Evolutionary conservation across 2,888 invertebrate species (phyloP).

Genomic region (Cyrtodaria siliqua): DNA sequence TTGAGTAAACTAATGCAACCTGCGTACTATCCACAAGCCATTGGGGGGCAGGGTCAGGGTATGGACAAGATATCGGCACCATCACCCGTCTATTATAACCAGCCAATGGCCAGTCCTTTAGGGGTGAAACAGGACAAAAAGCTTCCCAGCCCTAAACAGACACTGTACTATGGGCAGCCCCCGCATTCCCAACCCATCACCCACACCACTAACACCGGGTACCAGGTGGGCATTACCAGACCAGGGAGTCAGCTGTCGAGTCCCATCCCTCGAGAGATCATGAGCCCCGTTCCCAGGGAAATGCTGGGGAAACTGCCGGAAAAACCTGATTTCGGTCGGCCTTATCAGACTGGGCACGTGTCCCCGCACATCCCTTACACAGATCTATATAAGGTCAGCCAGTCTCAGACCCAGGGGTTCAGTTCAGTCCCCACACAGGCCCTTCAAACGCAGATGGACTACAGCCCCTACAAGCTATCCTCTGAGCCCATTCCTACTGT

Average conservation of each 20-base stretch:
- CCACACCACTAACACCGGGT: conserved; percentile 30
- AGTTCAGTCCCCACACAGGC: conserved; percentile 44
- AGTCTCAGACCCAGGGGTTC: conserved; percentile 43
- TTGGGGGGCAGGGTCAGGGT: conserved; percentile 8
- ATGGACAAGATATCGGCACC: conserved; percentile 20
- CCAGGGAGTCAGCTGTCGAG: conserved; percentile 14
- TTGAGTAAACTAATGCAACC: conserved; percentile 29
- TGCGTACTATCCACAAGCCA: conserved; percentile 29
- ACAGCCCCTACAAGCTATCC: conserved; percentile 22
- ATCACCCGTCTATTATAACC: conserved; percentile 26
- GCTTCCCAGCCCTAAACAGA: conserved; percentile 27
- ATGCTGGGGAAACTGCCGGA: conserved; percentile 17
- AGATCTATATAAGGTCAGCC: conserved; percentile 44
- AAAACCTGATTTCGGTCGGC: conserved; percentile 7
- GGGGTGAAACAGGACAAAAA: conserved; percentile 9
- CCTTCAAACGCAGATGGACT: conserved; percentile 37
- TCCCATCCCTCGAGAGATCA: neutral
- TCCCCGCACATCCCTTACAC: conserved; percentile 36
- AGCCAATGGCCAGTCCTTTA: conserved; percentile 2
- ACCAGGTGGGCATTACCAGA: conserved; percentile 40
- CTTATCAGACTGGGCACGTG: conserved; percentile 21
- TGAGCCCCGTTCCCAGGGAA: conserved; percentile 12
- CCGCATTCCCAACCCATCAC: conserved; percentile 4
- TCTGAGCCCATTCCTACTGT: conserved; percentile 17
- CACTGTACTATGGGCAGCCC: conserved; percentile 48